A percentile compares a stretch with the other conserved stretches of the same genome.
Conservation (phyloP, 2,113 vertebrate genomes). For the Burhinus oedicnemus region DNA sequence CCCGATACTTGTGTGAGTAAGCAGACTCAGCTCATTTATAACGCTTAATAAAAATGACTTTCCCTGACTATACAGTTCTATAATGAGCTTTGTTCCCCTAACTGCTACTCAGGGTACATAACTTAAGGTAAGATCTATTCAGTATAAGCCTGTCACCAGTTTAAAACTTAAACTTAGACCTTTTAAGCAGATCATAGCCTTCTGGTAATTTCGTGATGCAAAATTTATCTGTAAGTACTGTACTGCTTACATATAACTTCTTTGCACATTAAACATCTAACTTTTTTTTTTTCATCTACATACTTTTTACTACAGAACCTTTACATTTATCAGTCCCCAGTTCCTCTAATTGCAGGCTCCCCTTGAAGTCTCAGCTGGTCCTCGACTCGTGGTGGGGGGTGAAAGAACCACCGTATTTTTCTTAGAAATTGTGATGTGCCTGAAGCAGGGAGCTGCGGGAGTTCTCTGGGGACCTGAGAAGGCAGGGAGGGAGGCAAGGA, state of each 20-base stretch:
- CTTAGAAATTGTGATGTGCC: accelerated
- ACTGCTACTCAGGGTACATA: not conserved
- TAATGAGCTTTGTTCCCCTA: not conserved
- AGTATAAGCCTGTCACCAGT: not conserved
- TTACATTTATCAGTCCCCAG: not conserved
- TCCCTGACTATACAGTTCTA: too few species aligned
- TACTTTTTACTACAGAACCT: not conserved
- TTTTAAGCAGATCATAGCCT: not conserved
- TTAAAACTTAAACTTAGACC: not conserved
- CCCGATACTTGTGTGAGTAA: accelerated
- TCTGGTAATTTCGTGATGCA: not conserved
- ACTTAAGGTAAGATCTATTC: not conserved
- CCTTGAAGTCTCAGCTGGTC: not conserved
- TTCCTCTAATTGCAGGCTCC: not conserved
- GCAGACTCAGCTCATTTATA: not conserved
- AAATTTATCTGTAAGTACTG: not conserved
- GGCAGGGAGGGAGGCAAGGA: not conserved
- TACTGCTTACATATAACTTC: not conserved
- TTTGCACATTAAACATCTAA: not conserved
- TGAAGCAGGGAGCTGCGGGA: not conserved
- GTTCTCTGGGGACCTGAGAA: accelerated
- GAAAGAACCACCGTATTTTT: not conserved
- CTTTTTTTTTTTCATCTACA: not conserved
- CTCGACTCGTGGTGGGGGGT: not conserved
- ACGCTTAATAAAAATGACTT: not conserved